phyloP scores from a whole-genome alignment of 2,113 vertebrate genomes.

The Mionectes macconnelli region DNA sequence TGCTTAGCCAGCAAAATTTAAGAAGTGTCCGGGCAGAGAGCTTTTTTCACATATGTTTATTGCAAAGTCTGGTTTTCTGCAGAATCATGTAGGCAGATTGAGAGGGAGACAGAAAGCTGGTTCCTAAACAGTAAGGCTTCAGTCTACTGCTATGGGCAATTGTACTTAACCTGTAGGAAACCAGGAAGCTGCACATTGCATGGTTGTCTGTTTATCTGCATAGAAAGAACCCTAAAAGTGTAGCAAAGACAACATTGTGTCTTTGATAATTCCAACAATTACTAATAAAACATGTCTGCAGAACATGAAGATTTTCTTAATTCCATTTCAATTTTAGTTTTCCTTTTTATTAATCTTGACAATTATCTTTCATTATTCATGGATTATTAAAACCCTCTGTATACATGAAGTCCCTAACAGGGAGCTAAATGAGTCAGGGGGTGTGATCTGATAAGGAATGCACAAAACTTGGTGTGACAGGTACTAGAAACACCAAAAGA shows the following conservation, averaged over 20 bases:
- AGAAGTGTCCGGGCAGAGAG: neutral
- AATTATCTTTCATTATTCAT: neutral
- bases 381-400: neutral
- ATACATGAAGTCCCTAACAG: neutral
- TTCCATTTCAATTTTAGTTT: neutral
- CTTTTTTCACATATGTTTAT: neutral
- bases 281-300: neutral
- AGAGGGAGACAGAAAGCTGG: neutral
- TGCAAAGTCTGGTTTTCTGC: neutral
- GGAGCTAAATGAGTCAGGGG: neutral
- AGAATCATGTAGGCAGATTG: neutral
- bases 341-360: neutral
- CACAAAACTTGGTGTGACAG: neutral
- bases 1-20: neutral
- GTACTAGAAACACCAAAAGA: neutral
- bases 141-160: neutral
- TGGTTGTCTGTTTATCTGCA: neutral
- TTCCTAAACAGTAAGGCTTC: neutral
- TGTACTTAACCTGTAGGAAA: neutral
- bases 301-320: neutral
- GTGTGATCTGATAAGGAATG: neutral
- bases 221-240: neutral
- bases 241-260: rapidly evolving
- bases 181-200: neutral
- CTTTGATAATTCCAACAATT: neutral